A percentile compares a stretch with the other conserved stretches of the same genome.
Conservation (phyloP, 2,113 vertebrate genomes). For the Suricata suricatta region DNA sequence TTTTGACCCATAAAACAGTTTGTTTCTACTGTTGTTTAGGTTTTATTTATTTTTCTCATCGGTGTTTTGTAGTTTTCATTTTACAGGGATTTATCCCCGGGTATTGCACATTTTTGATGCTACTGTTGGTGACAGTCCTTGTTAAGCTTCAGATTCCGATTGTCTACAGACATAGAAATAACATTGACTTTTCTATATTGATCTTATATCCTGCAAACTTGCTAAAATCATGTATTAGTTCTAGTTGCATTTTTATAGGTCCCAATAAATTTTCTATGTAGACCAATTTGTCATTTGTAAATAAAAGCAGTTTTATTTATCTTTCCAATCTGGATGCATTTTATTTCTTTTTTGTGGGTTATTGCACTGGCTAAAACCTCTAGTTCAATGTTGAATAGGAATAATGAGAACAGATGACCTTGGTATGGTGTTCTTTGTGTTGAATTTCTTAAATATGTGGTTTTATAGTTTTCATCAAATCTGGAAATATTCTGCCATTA, state of each 20-base stretch:
- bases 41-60: background rate
- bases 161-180: background rate
- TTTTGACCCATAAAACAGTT: background rate
- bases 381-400: background rate
- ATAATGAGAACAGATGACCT: background rate
- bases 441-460: background rate
- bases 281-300: background rate
- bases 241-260: background rate
- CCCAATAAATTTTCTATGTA: background rate
- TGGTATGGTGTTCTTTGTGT: background rate
- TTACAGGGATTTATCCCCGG: background rate
- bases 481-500: background rate
- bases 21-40: background rate
- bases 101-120: background rate
- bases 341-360: background rate
- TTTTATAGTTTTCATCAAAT: background rate
- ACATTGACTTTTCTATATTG: background rate
- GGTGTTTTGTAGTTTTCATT: background rate
- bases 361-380: background rate
- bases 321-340: background rate
- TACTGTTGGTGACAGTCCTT: background rate
- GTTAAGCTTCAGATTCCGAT: background rate
- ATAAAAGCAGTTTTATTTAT: background rate
- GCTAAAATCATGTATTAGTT: background rate
- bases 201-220: background rate